Evolutionary conservation across 2,797 vertebrate species (phyloP).

Genomic region (Coranthus polyacanthus): DNA sequence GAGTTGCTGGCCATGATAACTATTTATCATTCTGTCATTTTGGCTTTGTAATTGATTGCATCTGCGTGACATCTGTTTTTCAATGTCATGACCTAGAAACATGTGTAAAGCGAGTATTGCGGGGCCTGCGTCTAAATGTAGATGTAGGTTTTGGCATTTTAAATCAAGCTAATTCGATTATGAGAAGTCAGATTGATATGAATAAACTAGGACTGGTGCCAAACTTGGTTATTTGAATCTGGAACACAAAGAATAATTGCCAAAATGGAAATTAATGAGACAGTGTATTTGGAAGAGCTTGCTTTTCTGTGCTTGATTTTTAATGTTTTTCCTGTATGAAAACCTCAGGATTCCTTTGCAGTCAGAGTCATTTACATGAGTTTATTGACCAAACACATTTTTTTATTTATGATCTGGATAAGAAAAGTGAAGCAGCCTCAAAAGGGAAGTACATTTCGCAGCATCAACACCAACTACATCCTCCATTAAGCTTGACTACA

Average conservation of each 20-base stretch:
- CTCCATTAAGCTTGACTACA: conserved; percentile 42
- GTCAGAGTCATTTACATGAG: conserved; percentile 20
- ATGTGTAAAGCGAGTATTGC: conserved; percentile 44
- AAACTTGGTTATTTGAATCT: conserved; percentile 43
- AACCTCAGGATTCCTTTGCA: conserved; percentile 19
- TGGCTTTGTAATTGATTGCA: conserved; percentile 21
- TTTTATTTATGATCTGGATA: conserved; percentile 51
- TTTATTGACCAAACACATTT: conserved; percentile 40
- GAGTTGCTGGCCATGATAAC: neutral
- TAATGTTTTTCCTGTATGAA: conserved; percentile 12
- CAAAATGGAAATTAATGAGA: conserved; percentile 44
- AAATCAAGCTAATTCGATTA: conserved; percentile 40
- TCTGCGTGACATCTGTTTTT: conserved; percentile 29
- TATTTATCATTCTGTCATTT: neutral
- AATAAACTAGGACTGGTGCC: conserved; percentile 47
- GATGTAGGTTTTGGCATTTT: conserved; percentile 42
- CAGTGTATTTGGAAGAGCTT: conserved; percentile 17
- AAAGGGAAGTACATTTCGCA: conserved; percentile 56
- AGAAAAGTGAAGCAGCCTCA: conserved; percentile 34
- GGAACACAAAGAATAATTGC: conserved; percentile 42
- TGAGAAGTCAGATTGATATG: conserved; percentile 45
- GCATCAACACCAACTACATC: conserved; percentile 39
- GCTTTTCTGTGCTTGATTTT: conserved; percentile 7
- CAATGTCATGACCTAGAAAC: conserved; percentile 33
- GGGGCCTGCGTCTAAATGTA: conserved; percentile 31